Conservation (phyloP, 2,797 vertebrate genomes). For the Hydrolagus colliei region DNA sequence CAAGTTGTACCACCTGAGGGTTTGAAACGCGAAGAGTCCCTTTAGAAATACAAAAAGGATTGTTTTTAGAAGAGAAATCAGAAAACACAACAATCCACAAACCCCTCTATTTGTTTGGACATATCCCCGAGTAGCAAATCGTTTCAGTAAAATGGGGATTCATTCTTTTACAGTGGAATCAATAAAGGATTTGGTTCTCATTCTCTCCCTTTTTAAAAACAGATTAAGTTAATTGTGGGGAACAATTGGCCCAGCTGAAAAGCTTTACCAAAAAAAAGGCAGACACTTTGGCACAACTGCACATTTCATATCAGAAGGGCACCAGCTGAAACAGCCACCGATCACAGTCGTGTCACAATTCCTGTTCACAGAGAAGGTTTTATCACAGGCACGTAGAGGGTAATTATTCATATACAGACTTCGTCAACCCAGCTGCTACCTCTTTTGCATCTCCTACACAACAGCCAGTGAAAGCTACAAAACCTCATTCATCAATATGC, state of each 20-base stretch:
- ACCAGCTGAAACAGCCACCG: constrained; percentile 46
- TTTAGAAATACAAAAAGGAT: neutral
- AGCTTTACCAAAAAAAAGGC: constrained; percentile 43
- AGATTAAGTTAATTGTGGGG: constrained; percentile 59
- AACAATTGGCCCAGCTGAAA: constrained; percentile 47
- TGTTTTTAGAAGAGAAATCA: neutral
- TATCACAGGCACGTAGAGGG: constrained; percentile 25
- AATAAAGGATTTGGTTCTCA: constrained; percentile 63
- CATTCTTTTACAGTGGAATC: constrained; percentile 53
- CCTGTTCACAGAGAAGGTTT: constrained; percentile 38
- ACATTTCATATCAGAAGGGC: constrained; percentile 8
- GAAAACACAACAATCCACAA: neutral
- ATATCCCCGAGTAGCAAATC: constrained; percentile 52
- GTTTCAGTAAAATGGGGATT: constrained; percentile 55
- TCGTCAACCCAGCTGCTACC: constrained; percentile 36
- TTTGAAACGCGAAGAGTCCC: neutral
- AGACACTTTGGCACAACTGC: neutral
- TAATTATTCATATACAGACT: constrained; percentile 33
- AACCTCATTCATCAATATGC: constrained; percentile 33
- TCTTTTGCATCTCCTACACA: constrained; percentile 32
- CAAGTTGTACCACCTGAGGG: neutral
- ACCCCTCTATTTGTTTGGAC: neutral
- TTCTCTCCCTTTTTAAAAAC: constrained; percentile 60
- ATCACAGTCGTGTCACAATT: constrained; percentile 41
- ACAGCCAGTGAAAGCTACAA: constrained; percentile 34